phyloP scores from a whole-genome alignment of 2,797 vertebrate genomes.

The Eidolon dupreanum region DNA sequence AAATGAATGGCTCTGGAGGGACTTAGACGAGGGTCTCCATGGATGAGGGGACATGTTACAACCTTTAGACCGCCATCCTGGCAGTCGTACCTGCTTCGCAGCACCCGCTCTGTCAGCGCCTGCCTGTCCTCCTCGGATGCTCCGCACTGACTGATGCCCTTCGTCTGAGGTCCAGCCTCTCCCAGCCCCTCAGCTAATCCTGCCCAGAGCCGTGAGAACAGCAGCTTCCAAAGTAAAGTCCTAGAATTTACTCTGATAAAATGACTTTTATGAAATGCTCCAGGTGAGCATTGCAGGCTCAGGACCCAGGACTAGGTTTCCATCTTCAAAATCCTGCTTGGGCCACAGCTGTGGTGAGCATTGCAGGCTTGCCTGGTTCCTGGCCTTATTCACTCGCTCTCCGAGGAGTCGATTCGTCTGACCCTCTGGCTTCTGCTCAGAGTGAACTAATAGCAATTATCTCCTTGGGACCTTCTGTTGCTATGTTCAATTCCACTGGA shows the following conservation, averaged over 20 bases:
- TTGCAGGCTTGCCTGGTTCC: rapidly evolving
- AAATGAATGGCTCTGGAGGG: background rate
- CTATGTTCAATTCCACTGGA: background rate
- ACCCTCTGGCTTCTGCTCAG: background rate
- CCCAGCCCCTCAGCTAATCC: background rate
- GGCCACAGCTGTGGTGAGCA: background rate
- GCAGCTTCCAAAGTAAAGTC: background rate
- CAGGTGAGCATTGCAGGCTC: background rate
- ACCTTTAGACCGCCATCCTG: rapidly evolving
- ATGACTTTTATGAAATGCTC: too few species aligned
- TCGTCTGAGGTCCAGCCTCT: background rate
- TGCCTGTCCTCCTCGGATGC: background rate
- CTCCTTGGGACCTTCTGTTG: background rate
- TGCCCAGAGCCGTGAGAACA: background rate
- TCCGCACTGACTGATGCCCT: rapidly evolving
- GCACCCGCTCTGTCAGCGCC: background rate
- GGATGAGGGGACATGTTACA: background rate
- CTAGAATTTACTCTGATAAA: background rate
- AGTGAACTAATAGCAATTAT: background rate
- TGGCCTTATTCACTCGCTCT: background rate
- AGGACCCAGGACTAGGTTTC: background rate
- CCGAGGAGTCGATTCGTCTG: background rate
- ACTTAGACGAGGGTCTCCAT: background rate
- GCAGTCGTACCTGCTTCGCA: too few species aligned
- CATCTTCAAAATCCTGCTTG: background rate